phyloP scores from a whole-genome alignment of 2,888 invertebrate genomes.

The Drosophila flavopinicola region DNA sequence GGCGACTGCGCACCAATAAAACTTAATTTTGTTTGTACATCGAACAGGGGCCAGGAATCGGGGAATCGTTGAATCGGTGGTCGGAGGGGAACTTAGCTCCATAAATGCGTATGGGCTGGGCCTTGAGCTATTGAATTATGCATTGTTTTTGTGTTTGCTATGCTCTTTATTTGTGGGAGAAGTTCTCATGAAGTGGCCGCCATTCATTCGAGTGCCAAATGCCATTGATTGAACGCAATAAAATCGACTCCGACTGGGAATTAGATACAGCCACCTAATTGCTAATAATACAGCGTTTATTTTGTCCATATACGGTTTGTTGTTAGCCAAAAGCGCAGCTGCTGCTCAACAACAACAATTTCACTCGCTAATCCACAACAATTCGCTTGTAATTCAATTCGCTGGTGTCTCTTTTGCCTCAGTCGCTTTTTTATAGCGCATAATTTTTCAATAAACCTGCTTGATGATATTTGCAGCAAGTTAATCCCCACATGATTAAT shows the following conservation, averaged over 20 bases:
- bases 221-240: conserved; percentile 68
- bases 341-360: conserved; percentile 11
- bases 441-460: conserved; percentile 71
- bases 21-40: conserved; percentile 81
- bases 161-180: conserved; percentile 68
- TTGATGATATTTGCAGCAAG: conserved; percentile 60
- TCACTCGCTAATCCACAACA: conserved; percentile 38
- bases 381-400: conserved; percentile 28
- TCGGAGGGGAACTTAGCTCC: conserved; percentile 2
- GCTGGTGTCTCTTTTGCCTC: conserved; percentile 2
- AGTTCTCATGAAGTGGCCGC: conserved; percentile 69
- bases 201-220: conserved; percentile 66
- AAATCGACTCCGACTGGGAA: conserved; percentile 42
- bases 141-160: conserved; percentile 53
- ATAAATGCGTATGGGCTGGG: conserved; percentile 39
- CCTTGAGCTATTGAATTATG: conserved; percentile 70
- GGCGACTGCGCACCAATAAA: conserved; percentile 73
- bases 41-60: conserved; percentile 6
- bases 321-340: conserved; percentile 38
- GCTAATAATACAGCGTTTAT: conserved; percentile 76
- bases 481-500: conserved; percentile 78
- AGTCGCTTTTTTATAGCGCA: conserved; percentile 40
- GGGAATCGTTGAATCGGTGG: background rate
- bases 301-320: conserved; percentile 12
- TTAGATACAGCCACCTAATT: conserved; percentile 72